Evolutionary conservation across 30 jellyfish, hydroid and myxozoan species (phyloP), one percentile per base, ranked within the genome.

Genomic region (Aurelia sp.): DNA sequence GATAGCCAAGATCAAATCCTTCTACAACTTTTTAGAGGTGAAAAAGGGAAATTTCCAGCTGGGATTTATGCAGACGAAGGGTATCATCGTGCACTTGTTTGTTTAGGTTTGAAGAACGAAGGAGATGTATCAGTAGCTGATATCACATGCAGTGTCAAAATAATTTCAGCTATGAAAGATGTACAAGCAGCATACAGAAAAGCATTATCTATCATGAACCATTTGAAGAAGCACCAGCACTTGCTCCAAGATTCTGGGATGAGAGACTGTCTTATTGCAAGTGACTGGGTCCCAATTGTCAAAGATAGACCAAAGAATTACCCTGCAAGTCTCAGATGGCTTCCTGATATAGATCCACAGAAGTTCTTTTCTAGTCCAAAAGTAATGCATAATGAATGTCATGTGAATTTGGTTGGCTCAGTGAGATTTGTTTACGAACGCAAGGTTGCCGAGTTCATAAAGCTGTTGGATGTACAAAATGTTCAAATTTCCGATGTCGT

Each of bases 261-360:
- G 7, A 47, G 37, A 0, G 60, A 12, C 13, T 33, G 20, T 6
- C 41, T 78, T 22, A 51, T 53, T 13, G 47, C 27, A 10, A 65
- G 7, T 8, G 61, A 67, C n/a, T 79, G 93, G 93, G 65, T 80
- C 18, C 93, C 93, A 18, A 53, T 75, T 16, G 52, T 30, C 50
- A 48, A 48, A 65, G 31, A 72, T 18, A 80, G 81, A 52, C 93
- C 90, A 23, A n/a, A 66, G 30, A 23, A 13, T 55, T 89, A 89
- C 60, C 97, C 97, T 11, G 40, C 33, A 12, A 31, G 78, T 9
- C 55, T 79, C 80, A 73, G 47, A 27, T 89, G 92, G 93, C 63
- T 11, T 21, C 92, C 80, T 37, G 80, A 79, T 31, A 35, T 27
- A 4, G 13, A 20, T 51, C 4, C 73, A 11, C 27, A 20, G 19